Conservation (phyloP, 2,113 vertebrate species). For the Odocoileus hemionus region DNA sequence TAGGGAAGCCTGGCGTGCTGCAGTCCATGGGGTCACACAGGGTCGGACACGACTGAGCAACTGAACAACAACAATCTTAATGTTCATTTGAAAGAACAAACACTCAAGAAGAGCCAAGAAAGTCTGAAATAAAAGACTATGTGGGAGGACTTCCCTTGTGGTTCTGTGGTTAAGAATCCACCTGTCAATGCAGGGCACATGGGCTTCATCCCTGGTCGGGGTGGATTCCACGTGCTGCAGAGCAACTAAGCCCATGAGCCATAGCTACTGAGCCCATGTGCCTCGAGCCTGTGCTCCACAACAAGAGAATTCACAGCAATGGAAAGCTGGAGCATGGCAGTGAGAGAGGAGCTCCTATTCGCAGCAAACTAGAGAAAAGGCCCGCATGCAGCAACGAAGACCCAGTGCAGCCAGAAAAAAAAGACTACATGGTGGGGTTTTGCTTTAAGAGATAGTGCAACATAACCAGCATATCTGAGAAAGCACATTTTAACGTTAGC, state of each 20-base stretch:
- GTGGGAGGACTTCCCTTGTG: background rate
- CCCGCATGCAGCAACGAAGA: background rate
- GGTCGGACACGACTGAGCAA: background rate
- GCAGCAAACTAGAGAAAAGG: background rate
- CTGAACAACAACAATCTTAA: background rate
- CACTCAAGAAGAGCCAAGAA: background rate
- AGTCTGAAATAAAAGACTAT: background rate
- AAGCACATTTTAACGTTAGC: background rate
- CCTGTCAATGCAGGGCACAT: background rate
- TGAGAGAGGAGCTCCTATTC: background rate
- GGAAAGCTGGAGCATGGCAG: background rate
- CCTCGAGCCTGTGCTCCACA: background rate
- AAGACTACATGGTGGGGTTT: background rate
- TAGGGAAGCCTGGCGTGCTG: background rate
- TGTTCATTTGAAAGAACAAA: background rate
- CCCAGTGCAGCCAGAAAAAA: background rate
- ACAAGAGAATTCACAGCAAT: background rate
- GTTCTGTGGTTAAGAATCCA: background rate
- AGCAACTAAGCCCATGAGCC: background rate
- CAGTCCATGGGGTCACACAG: background rate
- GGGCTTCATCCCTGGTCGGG: background rate
- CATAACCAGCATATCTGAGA: background rate
- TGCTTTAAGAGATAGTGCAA: background rate
- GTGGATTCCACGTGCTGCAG: rapidly evolving
- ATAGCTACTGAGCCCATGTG: background rate